Conservation (phyloP, 2,113 vertebrate genomes). For the Phocoena phocoena region DNA sequence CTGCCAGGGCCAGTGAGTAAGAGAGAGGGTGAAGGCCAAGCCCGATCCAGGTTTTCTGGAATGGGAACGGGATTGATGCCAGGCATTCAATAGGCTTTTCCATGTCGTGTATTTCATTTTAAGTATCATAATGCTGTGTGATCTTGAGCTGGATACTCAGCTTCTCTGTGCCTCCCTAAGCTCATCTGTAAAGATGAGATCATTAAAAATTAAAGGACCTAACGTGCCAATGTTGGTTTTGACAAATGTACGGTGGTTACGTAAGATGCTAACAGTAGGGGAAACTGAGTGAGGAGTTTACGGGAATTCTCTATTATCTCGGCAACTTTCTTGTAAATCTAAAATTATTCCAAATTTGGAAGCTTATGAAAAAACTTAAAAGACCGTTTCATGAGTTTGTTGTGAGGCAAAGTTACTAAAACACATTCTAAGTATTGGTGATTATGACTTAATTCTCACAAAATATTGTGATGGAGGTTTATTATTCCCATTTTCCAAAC, state of each 20-base stretch:
- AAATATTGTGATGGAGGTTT: neutral
- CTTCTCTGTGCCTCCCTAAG: neutral
- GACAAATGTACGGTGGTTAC: neutral
- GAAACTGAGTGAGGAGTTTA: neutral
- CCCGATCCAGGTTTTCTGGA: neutral
- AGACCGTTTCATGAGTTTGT: neutral
- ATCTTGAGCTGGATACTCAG: neutral
- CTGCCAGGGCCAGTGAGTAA: neutral
- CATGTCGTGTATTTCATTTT: neutral
- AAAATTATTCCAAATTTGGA: conserved; percentile 12
- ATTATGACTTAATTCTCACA: neutral
- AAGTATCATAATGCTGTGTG: neutral
- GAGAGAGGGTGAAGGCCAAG: neutral
- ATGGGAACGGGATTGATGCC: neutral
- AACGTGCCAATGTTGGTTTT: neutral
- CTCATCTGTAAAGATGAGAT: neutral
- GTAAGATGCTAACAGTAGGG: neutral
- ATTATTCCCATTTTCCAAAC: neutral
- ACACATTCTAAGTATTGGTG: neutral
- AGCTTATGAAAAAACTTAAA: neutral
- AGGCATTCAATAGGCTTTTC: neutral
- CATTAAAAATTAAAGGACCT: neutral
- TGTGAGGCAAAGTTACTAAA: neutral
- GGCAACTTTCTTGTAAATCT: neutral
- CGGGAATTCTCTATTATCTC: neutral